phyloP scores from a whole-genome alignment of 2,113 vertebrate genomes.

The Capricornis sumatraensis region DNA sequence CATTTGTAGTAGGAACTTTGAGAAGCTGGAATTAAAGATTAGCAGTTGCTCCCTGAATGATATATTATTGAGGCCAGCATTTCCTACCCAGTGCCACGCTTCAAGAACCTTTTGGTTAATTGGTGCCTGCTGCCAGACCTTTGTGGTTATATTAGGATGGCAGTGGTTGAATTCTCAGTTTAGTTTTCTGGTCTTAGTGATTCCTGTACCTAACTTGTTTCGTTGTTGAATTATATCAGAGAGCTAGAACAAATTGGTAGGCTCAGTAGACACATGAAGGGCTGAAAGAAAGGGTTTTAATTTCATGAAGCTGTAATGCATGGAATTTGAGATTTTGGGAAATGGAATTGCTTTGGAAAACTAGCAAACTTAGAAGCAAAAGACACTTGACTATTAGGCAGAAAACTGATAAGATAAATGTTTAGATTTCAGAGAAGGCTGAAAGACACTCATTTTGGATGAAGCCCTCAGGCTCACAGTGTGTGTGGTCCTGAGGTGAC shows the following conservation, averaged over 20 bases:
- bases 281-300: slow-evolving; percentile 27
- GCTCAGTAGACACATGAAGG: neutral
- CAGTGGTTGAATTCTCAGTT: slow-evolving; percentile 14
- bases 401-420: slow-evolving; percentile 66
- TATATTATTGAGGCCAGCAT: slow-evolving; percentile 12
- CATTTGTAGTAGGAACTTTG: slow-evolving; percentile 35
- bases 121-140: slow-evolving; percentile 20
- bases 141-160: slow-evolving; percentile 31
- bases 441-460: slow-evolving; percentile 46
- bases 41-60: slow-evolving; percentile 53
- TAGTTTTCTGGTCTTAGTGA: slow-evolving; percentile 33
- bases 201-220: slow-evolving; percentile 16
- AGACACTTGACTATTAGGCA: slow-evolving; percentile 57
- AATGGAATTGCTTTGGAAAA: slow-evolving; percentile 50
- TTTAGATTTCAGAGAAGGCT: slow-evolving; percentile 52
- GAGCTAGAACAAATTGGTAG: neutral
- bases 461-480: neutral
- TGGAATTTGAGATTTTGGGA: slow-evolving; percentile 28
- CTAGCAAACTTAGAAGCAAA: slow-evolving; percentile 48
- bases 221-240: slow-evolving; percentile 24
- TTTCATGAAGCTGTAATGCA: slow-evolving; percentile 1
- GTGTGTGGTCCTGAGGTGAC: slow-evolving; percentile 54
- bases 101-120: slow-evolving; percentile 32
- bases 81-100: slow-evolving; percentile 8
- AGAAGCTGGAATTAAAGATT: slow-evolving; percentile 52